Percentiles rank a stretch among this genome's conserved stretches.
phyloP scores from a whole-genome alignment of 1,140 invertebrate genomes.

The Hetaerina americana region DNA sequence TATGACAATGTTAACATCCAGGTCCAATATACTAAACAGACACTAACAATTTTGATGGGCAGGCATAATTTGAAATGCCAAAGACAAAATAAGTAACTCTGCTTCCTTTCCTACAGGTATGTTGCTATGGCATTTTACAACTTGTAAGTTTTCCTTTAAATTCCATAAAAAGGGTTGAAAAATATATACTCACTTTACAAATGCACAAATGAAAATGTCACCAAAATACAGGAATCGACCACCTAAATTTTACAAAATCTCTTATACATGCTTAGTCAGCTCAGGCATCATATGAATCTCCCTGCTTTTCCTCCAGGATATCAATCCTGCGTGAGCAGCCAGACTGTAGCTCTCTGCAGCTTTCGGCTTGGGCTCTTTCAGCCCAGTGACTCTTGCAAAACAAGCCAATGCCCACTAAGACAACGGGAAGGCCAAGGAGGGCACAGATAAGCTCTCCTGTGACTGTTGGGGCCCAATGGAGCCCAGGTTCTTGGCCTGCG shows the following conservation, averaged over 20 bases:
- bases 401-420: slow-evolving; percentile 37
- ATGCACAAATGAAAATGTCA: not conserved
- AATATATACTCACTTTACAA: not conserved
- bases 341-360: not conserved
- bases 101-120: not conserved
- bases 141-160: not conserved
- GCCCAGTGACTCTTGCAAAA: slow-evolving; percentile 33
- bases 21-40: not conserved
- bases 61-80: not conserved
- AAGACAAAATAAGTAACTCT: not conserved
- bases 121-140: not conserved
- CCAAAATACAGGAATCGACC: not conserved
- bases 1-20: not conserved
- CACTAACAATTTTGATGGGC: not conserved
- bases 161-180: not conserved
- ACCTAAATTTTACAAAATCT: not conserved
- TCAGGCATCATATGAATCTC: not conserved
- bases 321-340: not conserved
- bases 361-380: not conserved
- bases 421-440: slow-evolving; percentile 39
- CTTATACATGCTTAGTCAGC: not conserved
- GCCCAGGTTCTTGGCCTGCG: slow-evolving; percentile 5
- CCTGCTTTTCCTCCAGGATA: not conserved
- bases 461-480: slow-evolving; percentile 38
- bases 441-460: slow-evolving; percentile 44